phyloP scores from a whole-genome alignment of 2,888 invertebrate species.

The Agelastica alni region DNA sequence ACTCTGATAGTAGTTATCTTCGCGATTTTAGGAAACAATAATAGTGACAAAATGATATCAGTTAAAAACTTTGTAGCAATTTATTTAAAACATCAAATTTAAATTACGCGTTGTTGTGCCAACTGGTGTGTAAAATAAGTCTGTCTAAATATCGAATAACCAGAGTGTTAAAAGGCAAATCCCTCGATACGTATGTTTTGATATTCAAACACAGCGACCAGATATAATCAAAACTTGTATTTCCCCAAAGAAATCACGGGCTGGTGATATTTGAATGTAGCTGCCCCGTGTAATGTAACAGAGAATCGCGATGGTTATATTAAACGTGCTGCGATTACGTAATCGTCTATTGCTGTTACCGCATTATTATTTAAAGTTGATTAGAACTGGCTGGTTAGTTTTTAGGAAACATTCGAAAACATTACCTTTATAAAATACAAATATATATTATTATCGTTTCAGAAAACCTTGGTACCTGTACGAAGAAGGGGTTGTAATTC shows the following conservation, averaged over 20 bases:
- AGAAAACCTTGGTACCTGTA: no score
- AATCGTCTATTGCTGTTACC: constrained; percentile 21
- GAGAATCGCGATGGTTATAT: constrained; percentile 40
- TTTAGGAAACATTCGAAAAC: no score
- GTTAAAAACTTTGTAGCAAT: neutral
- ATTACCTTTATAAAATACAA: no score
- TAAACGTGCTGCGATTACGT: constrained; percentile 46
- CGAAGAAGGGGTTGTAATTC: no score
- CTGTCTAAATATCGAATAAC: constrained; percentile 48
- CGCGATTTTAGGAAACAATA: no score
- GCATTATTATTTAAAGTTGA: constrained; percentile 9
- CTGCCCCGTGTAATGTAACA: constrained; percentile 27
- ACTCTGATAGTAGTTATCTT: no score
- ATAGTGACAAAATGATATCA: no score
- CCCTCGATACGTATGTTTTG: constrained; percentile 46
- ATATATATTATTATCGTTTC: no score
- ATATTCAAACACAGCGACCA: constrained; percentile 46
- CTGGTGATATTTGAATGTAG: constrained; percentile 32
- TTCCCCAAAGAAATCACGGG: constrained; percentile 56
- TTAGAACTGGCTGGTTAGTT: neutral
- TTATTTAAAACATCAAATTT: constrained; percentile 4
- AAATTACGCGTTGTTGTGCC: constrained; percentile 23
- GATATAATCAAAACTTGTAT: constrained; percentile 56
- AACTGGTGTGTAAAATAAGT: constrained; percentile 37
- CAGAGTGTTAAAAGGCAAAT: constrained; percentile 48